phyloP scores from a whole-genome alignment of 2,797 vertebrate genomes.

The Corythornis leucogaster region DNA sequence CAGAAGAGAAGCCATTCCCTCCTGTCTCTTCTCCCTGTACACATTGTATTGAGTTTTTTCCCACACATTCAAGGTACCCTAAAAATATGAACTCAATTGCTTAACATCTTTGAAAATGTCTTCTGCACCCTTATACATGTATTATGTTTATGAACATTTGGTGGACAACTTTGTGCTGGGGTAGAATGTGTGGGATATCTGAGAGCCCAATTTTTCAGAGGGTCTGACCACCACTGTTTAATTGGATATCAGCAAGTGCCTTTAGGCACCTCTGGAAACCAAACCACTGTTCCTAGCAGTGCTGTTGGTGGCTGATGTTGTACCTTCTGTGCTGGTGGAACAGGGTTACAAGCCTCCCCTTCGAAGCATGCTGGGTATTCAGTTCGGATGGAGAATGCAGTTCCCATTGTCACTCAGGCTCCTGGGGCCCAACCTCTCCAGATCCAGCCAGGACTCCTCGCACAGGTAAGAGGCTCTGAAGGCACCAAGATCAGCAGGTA shows the following conservation, averaged over 20 bases:
- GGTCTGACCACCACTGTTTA: neutral
- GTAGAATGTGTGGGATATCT: neutral
- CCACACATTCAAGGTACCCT: neutral
- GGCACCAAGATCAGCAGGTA: accelerated
- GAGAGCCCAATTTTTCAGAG: neutral
- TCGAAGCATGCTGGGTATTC: conserved; percentile 98
- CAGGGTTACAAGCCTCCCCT: conserved; percentile 96
- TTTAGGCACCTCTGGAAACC: neutral
- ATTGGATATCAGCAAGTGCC: accelerated
- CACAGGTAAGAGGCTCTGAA: conserved; percentile 87
- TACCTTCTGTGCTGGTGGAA: conserved; percentile 9
- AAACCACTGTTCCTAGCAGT: neutral
- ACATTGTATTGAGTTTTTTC: neutral
- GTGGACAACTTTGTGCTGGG: neutral
- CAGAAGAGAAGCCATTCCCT: neutral
- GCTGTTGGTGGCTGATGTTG: conserved; percentile 5
- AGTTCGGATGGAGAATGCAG: conserved; percentile 97
- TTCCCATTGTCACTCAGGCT: conserved; percentile 98
- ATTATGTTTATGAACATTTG: neutral
- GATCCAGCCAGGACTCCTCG: conserved; percentile 95
- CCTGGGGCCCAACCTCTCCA: conserved; percentile 95
- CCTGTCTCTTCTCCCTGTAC: neutral
- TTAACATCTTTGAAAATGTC: neutral
- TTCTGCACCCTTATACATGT: neutral
- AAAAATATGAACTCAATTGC: neutral